Conservation (phyloP, 1,140 invertebrate genomes). For the Hydropsyche tenuis region DNA sequence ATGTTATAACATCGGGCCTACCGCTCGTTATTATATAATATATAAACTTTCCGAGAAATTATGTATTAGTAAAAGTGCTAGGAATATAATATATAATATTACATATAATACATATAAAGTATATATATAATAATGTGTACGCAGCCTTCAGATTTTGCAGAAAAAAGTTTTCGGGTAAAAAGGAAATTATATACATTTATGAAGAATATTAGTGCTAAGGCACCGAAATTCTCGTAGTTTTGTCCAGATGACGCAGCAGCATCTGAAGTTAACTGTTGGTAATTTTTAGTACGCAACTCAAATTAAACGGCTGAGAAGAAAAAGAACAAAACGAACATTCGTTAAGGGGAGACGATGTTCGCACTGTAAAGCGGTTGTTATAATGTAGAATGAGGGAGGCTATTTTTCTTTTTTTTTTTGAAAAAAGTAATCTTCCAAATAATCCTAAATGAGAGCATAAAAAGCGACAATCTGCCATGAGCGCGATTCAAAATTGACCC, state of each 20-base stretch:
- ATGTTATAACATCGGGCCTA: no score
- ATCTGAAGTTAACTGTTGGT: constrained; percentile 13
- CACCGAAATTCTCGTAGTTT: neutral
- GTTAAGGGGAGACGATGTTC: neutral
- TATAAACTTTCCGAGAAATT: neutral
- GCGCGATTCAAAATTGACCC: neutral
- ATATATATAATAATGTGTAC: neutral
- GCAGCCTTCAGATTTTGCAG: no score
- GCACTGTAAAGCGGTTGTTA: neutral
- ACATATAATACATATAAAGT: neutral
- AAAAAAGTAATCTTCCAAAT: neutral
- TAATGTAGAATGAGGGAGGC: neutral
- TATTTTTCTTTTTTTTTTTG: neutral
- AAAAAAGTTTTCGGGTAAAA: no score
- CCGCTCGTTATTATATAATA: no score
- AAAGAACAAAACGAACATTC: neutral
- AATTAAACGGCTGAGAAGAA: neutral
- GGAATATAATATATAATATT: neutral
- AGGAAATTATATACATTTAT: no score
- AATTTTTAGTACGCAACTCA: neutral
- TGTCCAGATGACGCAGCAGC: neutral
- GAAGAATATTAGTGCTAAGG: neutral
- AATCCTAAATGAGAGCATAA: constrained; percentile 4
- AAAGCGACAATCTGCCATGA: constrained; percentile 7
- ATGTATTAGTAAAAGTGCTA: neutral